A percentile compares a stretch with the other conserved stretches of the same genome.
Evolutionary conservation across 2,113 vertebrate genomes (phyloP).

Genomic region (Otocyon megalotis): DNA sequence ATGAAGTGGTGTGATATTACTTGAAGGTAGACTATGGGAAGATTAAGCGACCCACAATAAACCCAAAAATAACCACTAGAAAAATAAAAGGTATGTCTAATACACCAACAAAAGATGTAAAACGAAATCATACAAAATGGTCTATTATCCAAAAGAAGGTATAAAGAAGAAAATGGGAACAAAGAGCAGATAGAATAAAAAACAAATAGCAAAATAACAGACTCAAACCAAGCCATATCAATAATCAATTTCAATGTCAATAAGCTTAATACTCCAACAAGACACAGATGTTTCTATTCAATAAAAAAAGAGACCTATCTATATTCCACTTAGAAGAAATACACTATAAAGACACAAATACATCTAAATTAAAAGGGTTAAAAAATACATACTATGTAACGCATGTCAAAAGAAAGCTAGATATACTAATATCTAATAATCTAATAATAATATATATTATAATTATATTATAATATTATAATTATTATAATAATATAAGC

Average conservation of each 20-base stretch:
- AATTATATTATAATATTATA: too few relatives aligned
- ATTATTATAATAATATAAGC: too few relatives aligned
- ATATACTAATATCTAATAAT: too few relatives aligned
- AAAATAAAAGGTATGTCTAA: neutral
- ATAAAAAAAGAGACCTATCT: neutral
- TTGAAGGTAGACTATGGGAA: neutral
- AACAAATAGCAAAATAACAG: neutral
- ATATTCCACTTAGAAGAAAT: neutral
- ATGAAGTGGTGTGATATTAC: neutral
- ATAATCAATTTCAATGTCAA: conserved; percentile 21
- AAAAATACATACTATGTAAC: neutral
- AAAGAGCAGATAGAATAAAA: neutral
- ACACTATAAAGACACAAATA: neutral
- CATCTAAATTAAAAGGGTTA: neutral
- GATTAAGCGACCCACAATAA: neutral
- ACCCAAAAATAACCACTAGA: neutral
- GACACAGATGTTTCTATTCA: neutral
- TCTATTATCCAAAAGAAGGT: neutral
- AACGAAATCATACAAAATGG: neutral
- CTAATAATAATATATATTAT: too few relatives aligned
- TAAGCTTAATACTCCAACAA: neutral
- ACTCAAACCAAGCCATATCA: neutral
- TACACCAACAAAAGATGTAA: neutral
- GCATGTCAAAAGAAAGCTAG: neutral
- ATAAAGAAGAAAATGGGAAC: neutral